Evolutionary conservation across 2,113 vertebrate genomes (phyloP).

Genomic region (Rhodinocichla rosea): DNA sequence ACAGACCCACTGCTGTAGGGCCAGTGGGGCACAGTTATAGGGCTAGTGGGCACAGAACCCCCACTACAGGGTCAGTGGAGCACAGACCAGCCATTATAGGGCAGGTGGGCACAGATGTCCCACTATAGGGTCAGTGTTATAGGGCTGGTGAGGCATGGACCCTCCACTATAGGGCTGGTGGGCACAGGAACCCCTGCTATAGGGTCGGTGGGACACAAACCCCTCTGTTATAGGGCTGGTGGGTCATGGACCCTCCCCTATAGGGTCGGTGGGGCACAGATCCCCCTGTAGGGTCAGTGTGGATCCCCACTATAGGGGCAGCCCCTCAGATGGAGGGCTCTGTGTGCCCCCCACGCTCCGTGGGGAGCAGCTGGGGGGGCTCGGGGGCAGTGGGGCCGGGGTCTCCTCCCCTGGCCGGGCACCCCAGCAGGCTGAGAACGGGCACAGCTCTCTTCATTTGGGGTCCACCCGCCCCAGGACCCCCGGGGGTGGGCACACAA

Average conservation of each 20-base stretch:
- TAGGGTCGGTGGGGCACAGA: not conserved
- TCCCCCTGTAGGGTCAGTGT: not conserved
- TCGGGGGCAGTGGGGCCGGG: not conserved
- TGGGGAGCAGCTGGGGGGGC: not conserved
- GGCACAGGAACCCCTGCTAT: not conserved
- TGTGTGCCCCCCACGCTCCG: not conserved
- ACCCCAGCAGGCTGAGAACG: not conserved
- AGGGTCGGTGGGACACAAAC: not conserved
- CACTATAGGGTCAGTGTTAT: not conserved
- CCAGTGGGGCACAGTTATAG: not conserved
- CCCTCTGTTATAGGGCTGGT: too few relatives aligned
- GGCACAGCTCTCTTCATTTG: not conserved
- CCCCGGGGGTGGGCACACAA: not conserved
- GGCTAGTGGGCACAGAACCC: not conserved
- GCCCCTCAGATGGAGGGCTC: not conserved
- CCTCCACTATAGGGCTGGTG: not conserved
- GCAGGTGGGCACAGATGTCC: not conserved
- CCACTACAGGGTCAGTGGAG: too few relatives aligned
- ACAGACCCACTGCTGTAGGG: not conserved
- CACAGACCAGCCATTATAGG: too few relatives aligned
- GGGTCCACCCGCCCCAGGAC: accelerated
- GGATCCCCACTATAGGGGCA: not conserved
- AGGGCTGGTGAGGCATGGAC: not conserved
- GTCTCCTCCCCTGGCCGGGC: accelerated
- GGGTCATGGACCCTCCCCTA: too few relatives aligned